Evolutionary conservation across 2,888 invertebrate genomes (phyloP).

Genomic region (Leistus spinibarbis): DNA sequence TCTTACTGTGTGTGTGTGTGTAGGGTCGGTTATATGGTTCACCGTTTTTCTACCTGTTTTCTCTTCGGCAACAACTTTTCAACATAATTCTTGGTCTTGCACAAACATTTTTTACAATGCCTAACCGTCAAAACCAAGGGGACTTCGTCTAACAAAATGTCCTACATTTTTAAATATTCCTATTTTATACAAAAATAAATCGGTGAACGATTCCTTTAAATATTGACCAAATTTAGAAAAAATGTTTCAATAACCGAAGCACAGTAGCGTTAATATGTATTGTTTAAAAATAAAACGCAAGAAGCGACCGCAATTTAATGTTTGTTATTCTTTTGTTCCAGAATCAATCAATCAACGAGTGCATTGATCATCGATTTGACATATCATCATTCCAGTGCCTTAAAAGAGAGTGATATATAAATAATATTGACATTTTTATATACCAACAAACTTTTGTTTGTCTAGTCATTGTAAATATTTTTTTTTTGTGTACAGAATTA

Average conservation of each 20-base stretch:
- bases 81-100: constrained; percentile 34
- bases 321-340: constrained; percentile 45
- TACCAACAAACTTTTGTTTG: constrained; percentile 31
- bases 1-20: background rate
- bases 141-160: constrained; percentile 1
- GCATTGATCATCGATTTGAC: constrained; percentile 40
- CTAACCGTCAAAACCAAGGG: constrained; percentile 26
- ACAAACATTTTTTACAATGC: constrained; percentile 43
- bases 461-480: constrained; percentile 36
- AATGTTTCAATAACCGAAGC: background rate
- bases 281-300: too few relatives aligned
- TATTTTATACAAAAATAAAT: background rate
- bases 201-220: too few relatives aligned
- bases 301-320: too few relatives aligned
- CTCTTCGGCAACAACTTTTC: constrained; percentile 37
- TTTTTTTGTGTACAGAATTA: constrained; percentile 23
- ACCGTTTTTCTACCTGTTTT: constrained; percentile 35
- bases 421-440: constrained; percentile 2
- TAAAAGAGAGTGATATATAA: constrained; percentile 35
- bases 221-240: background rate
- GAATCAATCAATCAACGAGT: constrained; percentile 45
- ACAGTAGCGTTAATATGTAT: background rate
- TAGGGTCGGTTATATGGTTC: constrained; percentile 14
- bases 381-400: constrained; percentile 50
- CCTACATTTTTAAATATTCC: background rate